Evolutionary conservation across 2,888 invertebrate genomes (phyloP).

Genomic region (Agonopterix subpropinquella): DNA sequence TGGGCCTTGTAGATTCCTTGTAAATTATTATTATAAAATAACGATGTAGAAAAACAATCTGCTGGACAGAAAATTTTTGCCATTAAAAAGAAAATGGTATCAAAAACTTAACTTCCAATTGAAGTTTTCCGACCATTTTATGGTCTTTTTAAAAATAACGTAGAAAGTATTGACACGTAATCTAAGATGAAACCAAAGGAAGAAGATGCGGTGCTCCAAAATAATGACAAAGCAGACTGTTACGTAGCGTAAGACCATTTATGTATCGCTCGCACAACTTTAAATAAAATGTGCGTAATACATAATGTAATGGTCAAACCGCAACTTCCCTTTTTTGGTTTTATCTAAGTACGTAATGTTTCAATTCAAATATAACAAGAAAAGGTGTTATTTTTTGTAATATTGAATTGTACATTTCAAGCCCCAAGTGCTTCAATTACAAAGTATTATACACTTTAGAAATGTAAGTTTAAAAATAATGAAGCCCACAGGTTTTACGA

Average conservation of each 20-base stretch:
- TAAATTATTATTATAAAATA: constrained; percentile 10
- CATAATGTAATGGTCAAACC: no score
- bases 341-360: no score
- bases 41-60: constrained; percentile 25
- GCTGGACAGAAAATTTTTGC: constrained; percentile 42
- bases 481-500: no score
- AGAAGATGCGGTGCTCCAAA: no score
- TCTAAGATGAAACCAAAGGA: no score
- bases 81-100: background rate
- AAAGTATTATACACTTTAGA: constrained; percentile 15
- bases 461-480: background rate
- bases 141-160: constrained; percentile 31
- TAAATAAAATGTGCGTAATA: no score
- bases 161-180: background rate
- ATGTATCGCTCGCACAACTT: no score
- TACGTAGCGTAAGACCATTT: no score
- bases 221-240: no score
- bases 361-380: no score
- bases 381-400: background rate
- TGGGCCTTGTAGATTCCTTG: constrained; percentile 10
- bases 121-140: constrained; percentile 42
- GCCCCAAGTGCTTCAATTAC: constrained; percentile 30
- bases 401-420: constrained; percentile 6
- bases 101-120: constrained; percentile 32
- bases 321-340: no score